A percentile compares a stretch with the other conserved stretches of the same genome.
Conservation (phyloP, 2,797 vertebrate genomes). For the Ibycter americanus region DNA sequence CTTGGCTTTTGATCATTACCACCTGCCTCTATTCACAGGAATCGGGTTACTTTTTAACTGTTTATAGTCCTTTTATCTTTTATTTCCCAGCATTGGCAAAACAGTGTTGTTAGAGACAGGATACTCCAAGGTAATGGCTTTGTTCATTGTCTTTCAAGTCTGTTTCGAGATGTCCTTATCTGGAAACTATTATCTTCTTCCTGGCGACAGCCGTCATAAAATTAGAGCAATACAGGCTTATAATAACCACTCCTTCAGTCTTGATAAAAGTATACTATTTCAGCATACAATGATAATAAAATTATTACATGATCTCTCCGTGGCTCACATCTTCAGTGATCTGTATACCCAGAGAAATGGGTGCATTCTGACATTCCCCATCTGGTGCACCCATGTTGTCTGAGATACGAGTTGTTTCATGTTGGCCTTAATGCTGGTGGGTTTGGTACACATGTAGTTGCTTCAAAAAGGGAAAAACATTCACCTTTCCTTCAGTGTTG, state of each 20-base stretch:
- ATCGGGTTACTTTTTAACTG: conserved; percentile 60
- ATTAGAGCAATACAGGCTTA: background rate
- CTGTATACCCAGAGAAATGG: background rate
- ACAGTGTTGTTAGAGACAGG: conserved; percentile 38
- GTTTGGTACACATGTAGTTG: rapidly evolving
- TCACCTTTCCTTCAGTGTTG: background rate
- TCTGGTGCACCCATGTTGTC: background rate
- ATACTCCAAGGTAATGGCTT: conserved; percentile 44
- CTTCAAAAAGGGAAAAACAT: background rate
- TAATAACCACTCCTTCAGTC: background rate
- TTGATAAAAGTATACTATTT: background rate
- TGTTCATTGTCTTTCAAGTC: conserved; percentile 51
- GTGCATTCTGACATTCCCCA: background rate
- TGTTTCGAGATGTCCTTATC: conserved; percentile 28
- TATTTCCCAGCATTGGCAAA: conserved; percentile 45
- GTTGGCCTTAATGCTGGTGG: background rate
- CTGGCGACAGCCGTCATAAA: conserved; percentile 40
- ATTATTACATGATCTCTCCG: background rate
- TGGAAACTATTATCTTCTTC: conserved; percentile 32
- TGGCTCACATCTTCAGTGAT: background rate
- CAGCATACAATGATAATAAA: background rate
- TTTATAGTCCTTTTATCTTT: conserved; percentile 60
- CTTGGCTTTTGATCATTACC: conserved; percentile 50
- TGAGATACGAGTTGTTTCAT: rapidly evolving
- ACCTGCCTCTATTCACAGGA: conserved; percentile 46